A percentile compares a stretch with the other conserved stretches of the same genome.
Conservation (phyloP, 2,113 vertebrate genomes). For the Gavialis gangeticus region DNA sequence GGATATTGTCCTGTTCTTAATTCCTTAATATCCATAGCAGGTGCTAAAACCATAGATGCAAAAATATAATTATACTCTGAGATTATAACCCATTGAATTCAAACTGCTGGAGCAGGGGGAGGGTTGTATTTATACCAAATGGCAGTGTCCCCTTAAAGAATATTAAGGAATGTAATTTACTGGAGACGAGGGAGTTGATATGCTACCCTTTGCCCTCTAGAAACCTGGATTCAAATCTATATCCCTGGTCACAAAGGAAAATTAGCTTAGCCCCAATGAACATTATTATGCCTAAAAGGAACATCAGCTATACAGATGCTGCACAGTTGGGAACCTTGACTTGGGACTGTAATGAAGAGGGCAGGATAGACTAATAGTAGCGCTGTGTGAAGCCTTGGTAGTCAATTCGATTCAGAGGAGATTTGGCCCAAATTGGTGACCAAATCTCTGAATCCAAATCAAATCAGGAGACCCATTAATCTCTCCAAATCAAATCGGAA, state of each 20-base stretch:
- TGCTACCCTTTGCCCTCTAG: not conserved
- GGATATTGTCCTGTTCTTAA: not conserved
- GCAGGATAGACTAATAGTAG: too few relatives aligned
- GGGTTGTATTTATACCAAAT: not conserved
- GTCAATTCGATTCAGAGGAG: too few relatives aligned
- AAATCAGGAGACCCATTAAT: too few relatives aligned
- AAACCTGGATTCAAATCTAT: not conserved
- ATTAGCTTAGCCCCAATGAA: not conserved
- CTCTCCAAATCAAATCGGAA: too few relatives aligned
- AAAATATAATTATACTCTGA: not conserved
- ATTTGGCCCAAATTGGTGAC: too few relatives aligned
- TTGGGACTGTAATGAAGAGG: not conserved
- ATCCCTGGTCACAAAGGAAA: not conserved
- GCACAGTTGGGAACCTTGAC: too few relatives aligned
- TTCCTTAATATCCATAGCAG: not conserved
- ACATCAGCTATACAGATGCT: too few relatives aligned
- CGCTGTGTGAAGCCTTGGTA: too few relatives aligned
- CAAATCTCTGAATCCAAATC: too few relatives aligned
- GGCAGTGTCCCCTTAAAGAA: not conserved
- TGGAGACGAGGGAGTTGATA: not conserved
- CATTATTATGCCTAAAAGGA: not conserved
- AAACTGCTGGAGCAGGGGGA: not conserved
- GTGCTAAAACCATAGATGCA: not conserved
- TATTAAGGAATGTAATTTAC: not conserved
- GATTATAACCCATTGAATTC: not conserved